Base-by-base conservation (phyloP, 2,888 invertebrate genomes). In the Cosmia pyralina region DNA sequence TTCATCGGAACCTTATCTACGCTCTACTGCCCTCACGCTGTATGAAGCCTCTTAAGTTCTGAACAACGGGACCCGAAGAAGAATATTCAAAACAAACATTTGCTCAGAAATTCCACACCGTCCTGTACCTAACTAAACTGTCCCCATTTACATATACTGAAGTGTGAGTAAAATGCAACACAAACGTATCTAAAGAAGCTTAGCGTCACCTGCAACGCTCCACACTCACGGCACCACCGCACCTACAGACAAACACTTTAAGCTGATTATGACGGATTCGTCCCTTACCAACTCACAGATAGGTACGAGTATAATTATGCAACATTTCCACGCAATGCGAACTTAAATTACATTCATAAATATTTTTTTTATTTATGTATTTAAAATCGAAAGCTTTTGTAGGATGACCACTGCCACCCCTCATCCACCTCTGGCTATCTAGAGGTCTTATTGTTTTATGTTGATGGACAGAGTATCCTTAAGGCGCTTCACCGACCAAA, bases 231-330 rank as follows among this genome's bases (percentile, higher is more conserved):
- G 77, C 89, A 85, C 77, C 86, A 81, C 89, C 88, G 79, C 88
- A 86, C 81, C 86, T 82, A 81, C 89, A 90, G 89, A 90, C 90
- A 89, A 90, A 90, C 89, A 87, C 88, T 89, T 85, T 93, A 93
- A 93, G 93, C 93, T 91, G 91, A 93, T 93, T 92, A 93, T 90
- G 89, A 90, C 87, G 87, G 88, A 91, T 89, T 85, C 87, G 77
- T 77, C 63, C 85, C 80, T 80, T 79, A 73, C 79, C 69, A 66
- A 74, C 75, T 82, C 83, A 77, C 78, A 81, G 69, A 79, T 77
- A 81, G 17, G 41, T 62, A n/a, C n/a, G n/a, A n/a, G n/a, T n/a
- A 66, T 74, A 77, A 62, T 63, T 76, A 73, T 55, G 38, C 48
- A 67, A 70, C 59, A 66, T 66, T 75, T 63, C 19, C 64, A 58